phyloP scores from a whole-genome alignment of 2,113 vertebrate genomes.

The Coregonus clupeaformis region DNA sequence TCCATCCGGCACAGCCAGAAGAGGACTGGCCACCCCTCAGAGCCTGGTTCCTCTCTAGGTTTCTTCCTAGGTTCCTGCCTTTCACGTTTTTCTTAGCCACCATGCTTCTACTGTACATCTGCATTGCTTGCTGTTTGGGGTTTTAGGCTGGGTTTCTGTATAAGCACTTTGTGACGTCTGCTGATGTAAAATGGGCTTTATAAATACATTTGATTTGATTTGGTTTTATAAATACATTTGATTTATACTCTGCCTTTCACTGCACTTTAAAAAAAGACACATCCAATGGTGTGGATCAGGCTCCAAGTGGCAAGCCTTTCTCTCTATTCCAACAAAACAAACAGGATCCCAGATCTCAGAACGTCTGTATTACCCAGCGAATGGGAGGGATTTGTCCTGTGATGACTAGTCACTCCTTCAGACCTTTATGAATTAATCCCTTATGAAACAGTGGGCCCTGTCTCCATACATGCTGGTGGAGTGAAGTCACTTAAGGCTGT shows the following conservation, averaged over 20 bases:
- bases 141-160: too few species aligned
- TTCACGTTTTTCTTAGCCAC: too few species aligned
- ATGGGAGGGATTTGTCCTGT: constrained; percentile 1
- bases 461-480: constrained; percentile 1
- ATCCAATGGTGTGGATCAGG: constrained; percentile 3
- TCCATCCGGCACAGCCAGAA: too few species aligned
- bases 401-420: neutral
- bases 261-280: neutral
- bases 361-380: neutral
- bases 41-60: too few species aligned
- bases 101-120: too few species aligned
- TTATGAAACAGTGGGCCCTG: constrained; percentile 1
- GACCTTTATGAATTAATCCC: constrained; percentile 7
- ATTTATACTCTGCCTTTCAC: neutral
- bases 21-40: too few species aligned
- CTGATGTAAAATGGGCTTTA: too few species aligned
- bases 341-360: constrained; percentile 5
- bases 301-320: constrained; percentile 2
- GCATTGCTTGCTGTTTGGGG: too few species aligned
- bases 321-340: neutral
- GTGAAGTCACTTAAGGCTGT: constrained; percentile 1
- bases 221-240: neutral
- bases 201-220: neutral
- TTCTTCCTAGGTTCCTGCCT: too few species aligned
- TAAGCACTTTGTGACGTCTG: too few species aligned